Evolutionary conservation across 2,113 vertebrate genomes (phyloP).

Genomic region (Fulmarus glacialis): DNA sequence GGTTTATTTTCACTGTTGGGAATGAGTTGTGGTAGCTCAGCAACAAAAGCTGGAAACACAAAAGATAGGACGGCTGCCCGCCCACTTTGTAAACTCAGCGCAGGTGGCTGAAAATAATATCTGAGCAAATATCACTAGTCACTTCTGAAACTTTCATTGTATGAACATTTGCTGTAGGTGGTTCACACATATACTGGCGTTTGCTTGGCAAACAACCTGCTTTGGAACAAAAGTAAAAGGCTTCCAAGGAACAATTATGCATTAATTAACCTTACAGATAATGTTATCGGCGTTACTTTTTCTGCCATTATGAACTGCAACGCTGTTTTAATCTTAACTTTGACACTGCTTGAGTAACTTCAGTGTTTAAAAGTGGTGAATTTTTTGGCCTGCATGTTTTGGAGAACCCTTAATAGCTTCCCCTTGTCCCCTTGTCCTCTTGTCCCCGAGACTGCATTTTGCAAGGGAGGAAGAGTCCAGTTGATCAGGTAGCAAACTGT

Average conservation of each 20-base stretch:
- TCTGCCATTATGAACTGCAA: not conserved
- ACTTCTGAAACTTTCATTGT: slow-evolving; percentile 55
- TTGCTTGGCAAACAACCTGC: slow-evolving; percentile 65
- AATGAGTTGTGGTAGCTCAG: slow-evolving; percentile 14
- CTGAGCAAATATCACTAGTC: slow-evolving; percentile 68
- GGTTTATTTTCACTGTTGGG: not conserved
- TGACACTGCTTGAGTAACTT: not conserved
- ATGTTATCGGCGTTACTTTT: not conserved
- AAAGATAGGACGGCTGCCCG: slow-evolving; percentile 27
- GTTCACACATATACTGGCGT: slow-evolving; percentile 39
- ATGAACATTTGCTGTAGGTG: slow-evolving; percentile 72
- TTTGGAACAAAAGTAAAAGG: slow-evolving; percentile 36
- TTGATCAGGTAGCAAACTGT: not conserved
- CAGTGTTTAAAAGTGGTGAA: not conserved
- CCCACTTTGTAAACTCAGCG: slow-evolving; percentile 71
- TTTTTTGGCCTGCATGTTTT: not conserved
- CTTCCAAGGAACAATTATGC: not conserved
- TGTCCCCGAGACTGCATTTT: not conserved
- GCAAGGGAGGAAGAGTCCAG: not conserved
- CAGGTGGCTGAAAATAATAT: slow-evolving; percentile 73
- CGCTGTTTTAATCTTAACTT: not conserved
- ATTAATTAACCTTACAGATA: slow-evolving; percentile 34
- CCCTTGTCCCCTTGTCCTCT: not conserved
- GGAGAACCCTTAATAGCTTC: not conserved
- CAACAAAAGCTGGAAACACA: slow-evolving; percentile 43